Base-by-base conservation (phyloP, 2,888 invertebrate genomes). In the Uropetala carovei region DNA sequence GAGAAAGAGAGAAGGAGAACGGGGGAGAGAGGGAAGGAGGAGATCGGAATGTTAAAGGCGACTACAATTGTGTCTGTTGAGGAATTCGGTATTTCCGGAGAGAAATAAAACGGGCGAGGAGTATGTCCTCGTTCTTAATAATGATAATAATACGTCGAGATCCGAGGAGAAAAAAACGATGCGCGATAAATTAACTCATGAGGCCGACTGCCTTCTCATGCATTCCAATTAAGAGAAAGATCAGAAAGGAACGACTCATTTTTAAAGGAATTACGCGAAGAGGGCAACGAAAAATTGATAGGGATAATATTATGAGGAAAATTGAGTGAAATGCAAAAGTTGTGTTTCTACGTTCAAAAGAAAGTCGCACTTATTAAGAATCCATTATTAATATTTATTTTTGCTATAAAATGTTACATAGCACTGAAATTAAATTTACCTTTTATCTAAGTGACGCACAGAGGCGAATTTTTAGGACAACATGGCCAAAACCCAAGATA, bases 81-180 rank as follows among this genome's bases (percentile, higher is more conserved):
- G 86, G 86, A 60, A 86, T 86, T 60, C 86, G 86, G 60, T 59
- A 22, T 13, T 57, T 86, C 85, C 56, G 59, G 82, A 16, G 82
- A n/a, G 82, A 82, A 30, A 18, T 27, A 82, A 14, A 14, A 56
- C 56, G n/a, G 43, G 56, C 22, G 58, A 60, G 59, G 86, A 86
- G 89, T 11, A 27, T 75, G 75, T 75, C 68, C 68, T 10, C n/a
- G 68, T n/a, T 13, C 75, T 75, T 75, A 75, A 75, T 75, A 75
- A 43, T 43, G 43, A 43, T 43, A 43, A 43, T 43, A 43, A 43
- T 75, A 22, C 75, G 22, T 27, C 75, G 75, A 13, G 75, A 75
- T 68, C 22, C 68, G 68, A 18, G 11, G 18, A 18, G 75, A 27
- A 75, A 75, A 75, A 27, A 27, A 27, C 75, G 22, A 27, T 75